These are phyloP conservation scores for Hypsopygia costalis DNA, from an alignment of 2,888 invertebrate genomes.

Conservation along the genomic window DNA sequence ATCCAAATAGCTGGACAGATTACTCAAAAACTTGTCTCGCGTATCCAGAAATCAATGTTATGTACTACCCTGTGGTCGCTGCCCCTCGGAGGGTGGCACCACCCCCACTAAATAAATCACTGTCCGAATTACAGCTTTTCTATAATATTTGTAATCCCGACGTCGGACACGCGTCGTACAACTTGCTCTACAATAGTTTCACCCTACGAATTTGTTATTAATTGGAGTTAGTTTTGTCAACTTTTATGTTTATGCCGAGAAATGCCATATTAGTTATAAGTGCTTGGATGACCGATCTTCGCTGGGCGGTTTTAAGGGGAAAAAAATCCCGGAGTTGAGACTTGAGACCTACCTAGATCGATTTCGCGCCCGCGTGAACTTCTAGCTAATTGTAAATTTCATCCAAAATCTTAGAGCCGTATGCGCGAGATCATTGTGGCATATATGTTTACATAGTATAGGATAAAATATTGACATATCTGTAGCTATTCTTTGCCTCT, in stretches of 20 bases:
- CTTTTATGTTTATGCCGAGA: conserved; percentile 22
- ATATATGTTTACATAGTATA: too few relatives aligned
- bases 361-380: too few relatives aligned
- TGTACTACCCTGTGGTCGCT: conserved; percentile 56
- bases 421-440: too few relatives aligned
- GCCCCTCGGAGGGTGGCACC: conserved; percentile 66
- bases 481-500: too few relatives aligned
- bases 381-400: too few relatives aligned
- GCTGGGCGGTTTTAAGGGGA: too few relatives aligned
- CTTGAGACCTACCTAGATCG: too few relatives aligned
- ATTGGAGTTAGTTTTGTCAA: conserved; percentile 55
- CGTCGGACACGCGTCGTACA: conserved; percentile 49
- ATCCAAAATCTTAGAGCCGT: too few relatives aligned
- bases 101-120: conserved; percentile 78
- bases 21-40: conserved; percentile 51
- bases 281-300: too few relatives aligned
- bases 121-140: conserved; percentile 76
- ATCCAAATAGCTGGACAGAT: conserved; percentile 27
- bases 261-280: too few relatives aligned
- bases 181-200: conserved; percentile 49
- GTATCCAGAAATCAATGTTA: conserved; percentile 75
- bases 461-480: too few relatives aligned
- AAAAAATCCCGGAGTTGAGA: too few relatives aligned
- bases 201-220: conserved; percentile 50
- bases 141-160: conserved; percentile 68